These are phyloP conservation scores for Hippocampus barbouri DNA, from an alignment of 2,113 vertebrate genomes.

Conservation along the genomic window DNA sequence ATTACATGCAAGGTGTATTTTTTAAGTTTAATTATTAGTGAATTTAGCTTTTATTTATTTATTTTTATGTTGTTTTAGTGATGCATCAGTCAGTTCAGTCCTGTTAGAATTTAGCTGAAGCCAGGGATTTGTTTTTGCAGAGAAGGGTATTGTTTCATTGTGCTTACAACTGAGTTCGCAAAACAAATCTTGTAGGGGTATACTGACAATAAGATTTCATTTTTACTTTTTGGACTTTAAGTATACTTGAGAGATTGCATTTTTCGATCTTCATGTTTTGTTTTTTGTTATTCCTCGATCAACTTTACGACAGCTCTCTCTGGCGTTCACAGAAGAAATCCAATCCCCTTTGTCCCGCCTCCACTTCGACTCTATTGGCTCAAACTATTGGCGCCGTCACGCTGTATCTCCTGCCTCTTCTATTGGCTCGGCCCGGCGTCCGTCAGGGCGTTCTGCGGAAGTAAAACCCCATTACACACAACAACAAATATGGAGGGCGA, in stretches of 20 bases:
- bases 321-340: conserved; percentile 12
- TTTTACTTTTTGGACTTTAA: too few species aligned
- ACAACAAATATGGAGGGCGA: conserved; percentile 70
- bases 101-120: too few species aligned
- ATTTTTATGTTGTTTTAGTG: not conserved
- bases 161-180: too few species aligned
- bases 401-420: not conserved
- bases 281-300: not conserved
- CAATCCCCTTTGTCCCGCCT: not conserved
- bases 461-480: not conserved
- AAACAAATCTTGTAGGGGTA: too few species aligned
- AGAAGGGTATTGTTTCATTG: too few species aligned
- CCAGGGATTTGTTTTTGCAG: too few species aligned
- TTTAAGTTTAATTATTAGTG: not conserved
- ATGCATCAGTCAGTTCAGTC: not conserved
- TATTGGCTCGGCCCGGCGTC: conserved; percentile 38
- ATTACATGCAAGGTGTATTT: too few species aligned
- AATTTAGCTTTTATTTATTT: too few species aligned
- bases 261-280: too few species aligned
- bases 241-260: too few species aligned
- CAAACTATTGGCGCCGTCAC: accelerated
- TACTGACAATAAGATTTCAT: too few species aligned
- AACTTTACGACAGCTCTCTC: conserved; percentile 34
- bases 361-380: conserved; percentile 35
- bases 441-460: conserved; percentile 44